Evolutionary conservation across 2,888 invertebrate species (phyloP).

Genomic region (Xanthorhoe spadicearia): DNA sequence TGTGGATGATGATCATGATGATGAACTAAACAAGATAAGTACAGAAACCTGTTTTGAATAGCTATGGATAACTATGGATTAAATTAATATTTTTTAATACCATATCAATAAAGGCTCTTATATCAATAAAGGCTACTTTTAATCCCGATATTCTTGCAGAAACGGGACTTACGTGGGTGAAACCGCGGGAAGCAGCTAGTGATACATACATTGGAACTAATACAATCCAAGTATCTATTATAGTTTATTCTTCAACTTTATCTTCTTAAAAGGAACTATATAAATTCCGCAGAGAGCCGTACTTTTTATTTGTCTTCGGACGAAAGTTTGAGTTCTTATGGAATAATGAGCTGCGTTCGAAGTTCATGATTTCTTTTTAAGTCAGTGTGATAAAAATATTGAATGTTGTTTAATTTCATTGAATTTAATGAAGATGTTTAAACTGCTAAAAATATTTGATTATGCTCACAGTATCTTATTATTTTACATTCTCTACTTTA

Average conservation of each 20-base stretch:
- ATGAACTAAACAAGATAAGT: too few relatives aligned
- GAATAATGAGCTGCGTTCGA: slow-evolving; percentile 34
- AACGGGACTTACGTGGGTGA: too few relatives aligned
- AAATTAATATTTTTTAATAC: too few relatives aligned
- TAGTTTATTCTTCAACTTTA: slow-evolving; percentile 31
- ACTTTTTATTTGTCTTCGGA: slow-evolving; percentile 37
- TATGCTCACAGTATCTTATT: neutral
- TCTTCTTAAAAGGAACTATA: slow-evolving; percentile 34
- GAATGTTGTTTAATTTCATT: neutral
- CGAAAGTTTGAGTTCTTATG: slow-evolving; percentile 25
- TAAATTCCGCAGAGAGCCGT: slow-evolving; percentile 23
- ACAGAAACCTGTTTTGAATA: too few relatives aligned
- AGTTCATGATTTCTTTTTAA: slow-evolving; percentile 28
- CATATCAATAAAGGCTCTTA: too few relatives aligned
- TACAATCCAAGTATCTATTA: neutral
- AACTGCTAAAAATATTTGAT: neutral
- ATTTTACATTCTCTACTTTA: neutral
- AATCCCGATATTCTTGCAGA: too few relatives aligned
- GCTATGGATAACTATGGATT: too few relatives aligned
- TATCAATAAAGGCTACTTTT: too few relatives aligned
- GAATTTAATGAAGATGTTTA: neutral
- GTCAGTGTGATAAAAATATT: slow-evolving; percentile 15
- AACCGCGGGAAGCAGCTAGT: neutral
- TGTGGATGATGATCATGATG: too few relatives aligned
- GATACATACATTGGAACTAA: too few relatives aligned